phyloP scores from a whole-genome alignment of 2,113 vertebrate species.

The Tyto alba region DNA sequence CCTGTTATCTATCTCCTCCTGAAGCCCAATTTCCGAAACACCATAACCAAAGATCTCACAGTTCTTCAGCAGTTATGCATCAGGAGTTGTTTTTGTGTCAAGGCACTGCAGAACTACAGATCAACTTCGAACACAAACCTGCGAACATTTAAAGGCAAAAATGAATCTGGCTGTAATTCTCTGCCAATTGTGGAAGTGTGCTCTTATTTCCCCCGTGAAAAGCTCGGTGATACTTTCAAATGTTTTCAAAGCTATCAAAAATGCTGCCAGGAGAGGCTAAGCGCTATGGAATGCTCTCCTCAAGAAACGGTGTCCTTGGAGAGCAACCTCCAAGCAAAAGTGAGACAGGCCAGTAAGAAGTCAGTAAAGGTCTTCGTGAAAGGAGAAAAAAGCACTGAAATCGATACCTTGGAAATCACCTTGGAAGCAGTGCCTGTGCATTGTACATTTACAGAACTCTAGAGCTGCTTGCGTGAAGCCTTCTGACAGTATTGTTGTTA shows the following conservation, averaged over 20 bases:
- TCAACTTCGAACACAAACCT: conserved; percentile 2
- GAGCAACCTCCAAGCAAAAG: not conserved
- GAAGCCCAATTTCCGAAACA: conserved; percentile 67
- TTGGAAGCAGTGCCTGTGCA: conserved; percentile 61
- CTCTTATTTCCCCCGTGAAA: not conserved
- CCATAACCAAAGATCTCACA: conserved; percentile 54
- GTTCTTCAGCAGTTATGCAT: conserved; percentile 43
- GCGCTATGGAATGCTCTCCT: not conserved
- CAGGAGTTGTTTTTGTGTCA: conserved; percentile 32
- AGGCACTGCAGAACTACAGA: not conserved
- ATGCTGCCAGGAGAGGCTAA: not conserved
- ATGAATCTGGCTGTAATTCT: not conserved
- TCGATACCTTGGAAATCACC: conserved; percentile 53
- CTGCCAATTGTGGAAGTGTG: not conserved
- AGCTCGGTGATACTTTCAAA: not conserved
- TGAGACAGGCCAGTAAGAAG: not conserved
- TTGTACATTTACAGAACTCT: conserved; percentile 17
- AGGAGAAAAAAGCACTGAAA: conserved; percentile 39
- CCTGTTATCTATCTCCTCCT: conserved; percentile 71
- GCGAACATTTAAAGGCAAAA: not conserved
- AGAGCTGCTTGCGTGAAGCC: not conserved
- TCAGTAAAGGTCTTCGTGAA: conserved; percentile 28
- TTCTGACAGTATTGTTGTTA: not conserved
- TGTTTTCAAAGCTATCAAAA: conserved; percentile 40
- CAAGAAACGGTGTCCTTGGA: not conserved